Base-by-base conservation (phyloP, 2,888 invertebrate genomes). In the Spodoptera picta region DNA sequence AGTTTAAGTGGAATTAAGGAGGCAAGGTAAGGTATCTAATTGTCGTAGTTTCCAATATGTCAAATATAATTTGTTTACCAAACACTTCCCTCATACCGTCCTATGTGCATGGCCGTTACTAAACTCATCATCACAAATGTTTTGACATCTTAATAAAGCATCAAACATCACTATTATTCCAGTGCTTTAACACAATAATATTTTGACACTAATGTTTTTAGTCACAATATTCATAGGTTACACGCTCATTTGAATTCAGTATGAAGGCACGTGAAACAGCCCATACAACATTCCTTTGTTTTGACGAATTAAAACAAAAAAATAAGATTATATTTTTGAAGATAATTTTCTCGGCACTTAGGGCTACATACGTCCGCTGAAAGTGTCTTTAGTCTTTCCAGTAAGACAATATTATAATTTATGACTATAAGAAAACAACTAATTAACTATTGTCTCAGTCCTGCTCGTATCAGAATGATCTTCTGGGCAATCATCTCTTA, bases 391-490 rank as follows among this genome's bases (percentile, higher is more conserved):
- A 41, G 58, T 19, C 10, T 46, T 43, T 43, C 6, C 47, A 48
- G 6, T 64, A 36, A 46, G 4, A 14, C 45, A 14, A 14, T 46
- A 45, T n/a, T n/a, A 41, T 52, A 19, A 6, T 31, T 27, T 19
- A 49, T 47, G 11, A 44, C 11, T 46, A 44, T 7, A 52, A 56
- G 36, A 36, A 36, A 36, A 36, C 36, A 69, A 43, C 36, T 68
- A 68, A 69, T 68, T 60, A 49, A 23, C 74, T 55, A 60, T 60
- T 69, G 61, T 69, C 60, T 24, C 43, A 47, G 47, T 61, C 42
- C 23, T 49, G 55, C 53, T 49, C 52, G 41, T 60, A 69, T 53
- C 51, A 55, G 36, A 27, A 45, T 68, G 19, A 48, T 59, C 71
- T 56, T 11, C n/a, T 12, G 36, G 14, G 57, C 24, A 66, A 52